phyloP scores from a whole-genome alignment of 2,888 invertebrate genomes.

The Ichneumoninae sp. region DNA sequence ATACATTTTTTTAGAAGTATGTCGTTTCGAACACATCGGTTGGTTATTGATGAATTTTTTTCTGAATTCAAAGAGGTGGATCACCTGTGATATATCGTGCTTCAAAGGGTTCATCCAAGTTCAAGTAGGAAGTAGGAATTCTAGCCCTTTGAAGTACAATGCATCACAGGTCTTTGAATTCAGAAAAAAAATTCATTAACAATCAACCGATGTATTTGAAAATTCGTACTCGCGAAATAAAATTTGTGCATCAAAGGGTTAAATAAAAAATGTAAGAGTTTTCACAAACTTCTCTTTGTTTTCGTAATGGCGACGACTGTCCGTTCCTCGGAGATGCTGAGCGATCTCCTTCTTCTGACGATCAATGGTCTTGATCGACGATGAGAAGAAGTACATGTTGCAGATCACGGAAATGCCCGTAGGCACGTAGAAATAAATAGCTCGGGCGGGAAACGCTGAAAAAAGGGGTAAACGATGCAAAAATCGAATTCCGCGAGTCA shows the following conservation, averaged over 20 bases:
- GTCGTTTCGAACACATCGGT: no score
- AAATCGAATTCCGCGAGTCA: no score
- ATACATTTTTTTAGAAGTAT: no score
- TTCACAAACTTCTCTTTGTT: neutral
- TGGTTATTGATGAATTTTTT: no score
- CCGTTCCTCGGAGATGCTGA: neutral
- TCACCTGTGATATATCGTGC: no score
- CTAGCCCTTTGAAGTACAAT: no score
- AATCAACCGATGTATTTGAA: no score
- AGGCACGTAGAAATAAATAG: neutral
- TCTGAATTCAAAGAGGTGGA: no score
- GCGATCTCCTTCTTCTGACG: neutral
- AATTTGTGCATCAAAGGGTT: no score
- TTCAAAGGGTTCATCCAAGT: neutral
- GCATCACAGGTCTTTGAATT: no score
- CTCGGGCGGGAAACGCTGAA: neutral
- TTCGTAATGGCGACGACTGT: neutral
- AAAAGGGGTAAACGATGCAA: neutral
- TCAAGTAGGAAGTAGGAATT: neutral
- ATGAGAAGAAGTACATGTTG: neutral
- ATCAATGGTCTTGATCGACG: neutral
- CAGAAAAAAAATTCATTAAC: no score
- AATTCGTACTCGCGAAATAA: no score
- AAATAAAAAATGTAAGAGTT: neutral
- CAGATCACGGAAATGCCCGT: neutral